Conservation (phyloP, 1,140 invertebrate genomes). For the Ips nitidus region DNA sequence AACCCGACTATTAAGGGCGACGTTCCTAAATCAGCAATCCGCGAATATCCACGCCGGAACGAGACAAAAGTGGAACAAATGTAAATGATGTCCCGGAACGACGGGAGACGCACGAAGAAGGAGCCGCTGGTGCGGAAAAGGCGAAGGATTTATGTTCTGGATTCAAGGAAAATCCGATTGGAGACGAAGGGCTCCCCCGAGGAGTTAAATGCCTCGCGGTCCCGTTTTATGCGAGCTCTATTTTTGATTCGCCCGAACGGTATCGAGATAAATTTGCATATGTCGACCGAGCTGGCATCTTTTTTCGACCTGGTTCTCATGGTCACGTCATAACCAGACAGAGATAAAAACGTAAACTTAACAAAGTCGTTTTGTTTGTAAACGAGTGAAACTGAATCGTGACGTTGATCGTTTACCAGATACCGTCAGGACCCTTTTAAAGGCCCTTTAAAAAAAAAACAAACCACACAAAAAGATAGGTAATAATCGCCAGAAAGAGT, state of each 20-base stretch:
- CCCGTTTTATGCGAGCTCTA: conserved; percentile 9
- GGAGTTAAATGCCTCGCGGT: conserved; percentile 19
- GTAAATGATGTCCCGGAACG: conserved; percentile 34
- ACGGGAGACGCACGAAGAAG: conserved; percentile 14
- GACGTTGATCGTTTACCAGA: not conserved
- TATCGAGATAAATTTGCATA: not conserved
- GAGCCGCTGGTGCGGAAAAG: conserved; percentile 31
- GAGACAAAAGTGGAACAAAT: conserved; percentile 31
- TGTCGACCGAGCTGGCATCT: not conserved
- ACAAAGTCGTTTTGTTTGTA: not conserved
- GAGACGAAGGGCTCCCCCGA: conserved; percentile 22
- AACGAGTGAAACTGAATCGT: not conserved
- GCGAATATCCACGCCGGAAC: conserved; percentile 3
- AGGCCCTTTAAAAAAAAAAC: too few species aligned
- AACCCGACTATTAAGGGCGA: conserved; percentile 1
- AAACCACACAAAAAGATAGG: conserved; percentile 11
- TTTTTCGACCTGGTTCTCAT: too few species aligned
- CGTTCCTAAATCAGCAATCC: conserved; percentile 2
- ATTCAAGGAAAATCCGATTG: conserved; percentile 31
- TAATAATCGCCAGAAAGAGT: conserved; percentile 10
- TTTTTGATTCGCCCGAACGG: conserved; percentile 15
- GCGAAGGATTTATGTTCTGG: conserved; percentile 29
- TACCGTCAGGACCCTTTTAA: too few species aligned
- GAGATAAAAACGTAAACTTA: not conserved
- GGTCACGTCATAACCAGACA: too few species aligned